A percentile compares a stretch with the other conserved stretches of the same genome.
Conservation (phyloP, 2,797 vertebrate species). For the Podargus strigoides region DNA sequence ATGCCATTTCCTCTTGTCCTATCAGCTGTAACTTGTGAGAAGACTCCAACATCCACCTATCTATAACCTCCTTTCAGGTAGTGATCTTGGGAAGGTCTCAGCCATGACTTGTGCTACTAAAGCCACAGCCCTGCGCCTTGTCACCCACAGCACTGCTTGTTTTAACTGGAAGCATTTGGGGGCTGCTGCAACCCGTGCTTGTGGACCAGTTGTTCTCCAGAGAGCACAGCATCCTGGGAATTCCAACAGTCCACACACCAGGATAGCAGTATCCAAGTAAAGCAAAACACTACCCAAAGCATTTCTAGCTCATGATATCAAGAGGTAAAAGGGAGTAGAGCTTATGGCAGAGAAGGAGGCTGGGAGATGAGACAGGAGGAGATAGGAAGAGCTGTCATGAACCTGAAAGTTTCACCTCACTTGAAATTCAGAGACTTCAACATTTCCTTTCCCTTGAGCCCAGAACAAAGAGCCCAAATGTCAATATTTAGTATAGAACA, state of each 20-base stretch:
- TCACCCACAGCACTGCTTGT: background rate
- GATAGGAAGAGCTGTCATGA: background rate
- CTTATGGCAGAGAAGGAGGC: background rate
- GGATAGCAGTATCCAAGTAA: background rate
- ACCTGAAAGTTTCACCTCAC: background rate
- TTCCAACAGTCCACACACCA: fast-evolving
- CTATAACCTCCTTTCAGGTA: too few relatives aligned
- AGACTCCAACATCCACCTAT: too few relatives aligned
- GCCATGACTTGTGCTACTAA: background rate
- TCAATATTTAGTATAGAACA: background rate
- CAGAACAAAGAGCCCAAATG: background rate
- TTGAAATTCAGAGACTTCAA: background rate
- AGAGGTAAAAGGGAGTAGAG: background rate
- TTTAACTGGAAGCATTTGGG: background rate
- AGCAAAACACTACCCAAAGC: background rate
- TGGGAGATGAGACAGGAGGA: background rate
- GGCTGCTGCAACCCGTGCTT: background rate
- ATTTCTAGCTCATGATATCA: fast-evolving
- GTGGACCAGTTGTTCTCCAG: fast-evolving
- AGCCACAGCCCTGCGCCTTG: background rate
- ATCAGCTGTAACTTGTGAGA: too few relatives aligned
- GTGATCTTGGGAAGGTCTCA: background rate
- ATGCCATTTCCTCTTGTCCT: too few relatives aligned
- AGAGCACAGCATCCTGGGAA: background rate
- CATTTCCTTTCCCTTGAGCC: background rate